phyloP scores from a whole-genome alignment of 2,113 vertebrate species.

The Monopterus albus region DNA sequence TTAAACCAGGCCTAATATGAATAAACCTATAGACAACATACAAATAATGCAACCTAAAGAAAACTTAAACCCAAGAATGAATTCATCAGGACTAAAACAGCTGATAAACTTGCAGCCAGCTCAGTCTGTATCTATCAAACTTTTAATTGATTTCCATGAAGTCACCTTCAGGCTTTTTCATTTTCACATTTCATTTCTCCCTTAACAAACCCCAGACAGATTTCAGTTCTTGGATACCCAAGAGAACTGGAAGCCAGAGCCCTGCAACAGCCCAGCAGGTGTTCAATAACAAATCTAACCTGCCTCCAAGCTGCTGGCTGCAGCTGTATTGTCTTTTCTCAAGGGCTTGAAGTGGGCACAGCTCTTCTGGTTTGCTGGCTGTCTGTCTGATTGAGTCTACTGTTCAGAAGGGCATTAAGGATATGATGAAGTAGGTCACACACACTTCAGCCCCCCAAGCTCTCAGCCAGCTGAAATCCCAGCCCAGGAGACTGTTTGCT shows the following conservation, averaged over 20 bases:
- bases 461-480: conserved; percentile 15
- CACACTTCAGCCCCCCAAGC: background rate
- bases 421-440: conserved; percentile 25
- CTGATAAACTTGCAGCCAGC: background rate
- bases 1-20: too few species aligned
- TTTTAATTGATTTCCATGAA: conserved; percentile 15
- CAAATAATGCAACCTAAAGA: too few species aligned
- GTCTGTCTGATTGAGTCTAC: conserved; percentile 14
- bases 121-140: background rate
- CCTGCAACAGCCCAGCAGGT: conserved; percentile 49
- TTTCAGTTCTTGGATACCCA: conserved; percentile 28
- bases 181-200: conserved; percentile 23
- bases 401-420: conserved; percentile 18
- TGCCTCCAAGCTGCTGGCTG: conserved; percentile 47
- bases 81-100: background rate
- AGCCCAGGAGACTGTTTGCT: conserved; percentile 29
- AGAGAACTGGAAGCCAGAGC: conserved; percentile 26
- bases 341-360: background rate
- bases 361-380: conserved; percentile 18
- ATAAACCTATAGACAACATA: too few species aligned
- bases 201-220: conserved; percentile 24
- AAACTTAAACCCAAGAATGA: too few species aligned
- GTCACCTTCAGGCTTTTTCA: conserved; percentile 31
- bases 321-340: conserved; percentile 43
- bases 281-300: conserved; percentile 46